Percentiles rank a stretch among this genome's conserved stretches.
Evolutionary conservation across 2,113 vertebrate species (phyloP).

Genomic region (Bujurquina vittata): DNA sequence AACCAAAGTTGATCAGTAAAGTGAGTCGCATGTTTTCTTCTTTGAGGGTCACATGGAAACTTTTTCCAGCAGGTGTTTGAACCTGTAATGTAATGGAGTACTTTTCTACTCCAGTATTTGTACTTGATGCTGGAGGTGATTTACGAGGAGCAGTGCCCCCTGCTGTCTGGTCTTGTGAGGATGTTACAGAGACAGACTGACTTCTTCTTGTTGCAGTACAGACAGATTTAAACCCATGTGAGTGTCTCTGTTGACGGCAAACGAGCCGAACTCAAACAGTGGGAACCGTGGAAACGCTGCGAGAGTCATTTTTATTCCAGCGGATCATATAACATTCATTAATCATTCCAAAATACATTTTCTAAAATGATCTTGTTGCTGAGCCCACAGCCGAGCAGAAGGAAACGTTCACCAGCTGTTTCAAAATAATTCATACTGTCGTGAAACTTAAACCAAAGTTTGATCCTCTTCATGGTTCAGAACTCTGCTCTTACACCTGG

Average conservation of each 20-base stretch:
- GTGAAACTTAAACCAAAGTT: background rate
- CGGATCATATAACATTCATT: background rate
- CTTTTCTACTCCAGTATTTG: too few species aligned
- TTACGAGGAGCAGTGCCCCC: background rate
- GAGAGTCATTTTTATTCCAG: background rate
- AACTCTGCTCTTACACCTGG: background rate
- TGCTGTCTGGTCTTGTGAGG: background rate
- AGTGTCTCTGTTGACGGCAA: background rate
- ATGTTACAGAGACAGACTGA: background rate
- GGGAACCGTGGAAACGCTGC: background rate
- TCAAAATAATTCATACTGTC: background rate
- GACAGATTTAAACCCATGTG: too few species aligned
- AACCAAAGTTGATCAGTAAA: slow-evolving; percentile 52
- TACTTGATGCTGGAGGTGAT: background rate
- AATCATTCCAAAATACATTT: background rate
- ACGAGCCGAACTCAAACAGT: background rate
- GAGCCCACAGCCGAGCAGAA: background rate
- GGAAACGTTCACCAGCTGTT: background rate
- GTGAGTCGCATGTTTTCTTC: background rate
- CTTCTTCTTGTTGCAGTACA: too few species aligned
- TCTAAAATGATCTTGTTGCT: background rate
- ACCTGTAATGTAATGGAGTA: too few species aligned
- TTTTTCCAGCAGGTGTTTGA: too few species aligned
- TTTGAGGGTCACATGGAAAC: background rate
- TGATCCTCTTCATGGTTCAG: background rate